Percentiles rank a stretch among this genome's conserved stretches.
These are phyloP conservation scores for Apogon talboti DNA, from an alignment of 2,797 vertebrate species.

Conservation along the genomic window DNA sequence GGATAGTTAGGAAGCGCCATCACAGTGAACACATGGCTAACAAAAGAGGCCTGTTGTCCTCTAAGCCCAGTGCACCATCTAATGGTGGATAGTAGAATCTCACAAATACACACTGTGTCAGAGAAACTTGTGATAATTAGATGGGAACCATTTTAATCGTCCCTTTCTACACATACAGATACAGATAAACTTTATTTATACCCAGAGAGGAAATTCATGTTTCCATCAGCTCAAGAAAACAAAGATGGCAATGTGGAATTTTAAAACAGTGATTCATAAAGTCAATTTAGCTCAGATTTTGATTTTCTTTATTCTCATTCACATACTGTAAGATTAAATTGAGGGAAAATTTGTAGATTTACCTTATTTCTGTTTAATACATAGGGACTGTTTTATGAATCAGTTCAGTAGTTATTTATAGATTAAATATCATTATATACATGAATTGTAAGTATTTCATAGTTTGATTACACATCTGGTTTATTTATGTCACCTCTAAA, in stretches of 20 bases:
- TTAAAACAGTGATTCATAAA: conserved; percentile 1
- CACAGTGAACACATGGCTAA: conserved; percentile 79
- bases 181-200: not conserved
- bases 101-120: conserved; percentile 17
- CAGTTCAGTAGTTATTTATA: not conserved
- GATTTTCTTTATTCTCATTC: conserved; percentile 34
- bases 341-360: conserved; percentile 7
- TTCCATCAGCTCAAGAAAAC: no score
- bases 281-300: conserved; percentile 29
- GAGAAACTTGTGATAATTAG: conserved; percentile 51
- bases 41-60: conserved; percentile 77
- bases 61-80: conserved; percentile 74
- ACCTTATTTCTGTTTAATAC: conserved; percentile 3
- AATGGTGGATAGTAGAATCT: conserved; percentile 61
- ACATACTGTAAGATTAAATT: conserved; percentile 3
- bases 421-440: no score
- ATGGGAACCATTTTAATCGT: conserved; percentile 72
- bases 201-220: no score
- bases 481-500: no score
- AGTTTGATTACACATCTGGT: not conserved
- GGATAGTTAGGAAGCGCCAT: conserved; percentile 76
- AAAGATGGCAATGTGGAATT: conserved; percentile 14
- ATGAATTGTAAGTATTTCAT: not conserved
- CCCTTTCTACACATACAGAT: conserved; percentile 17
- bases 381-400: conserved; percentile 5